A percentile compares a stretch with the other conserved stretches of the same genome.
Evolutionary conservation across 2,888 invertebrate genomes (phyloP).

Genomic region (Byasa hedistus): DNA sequence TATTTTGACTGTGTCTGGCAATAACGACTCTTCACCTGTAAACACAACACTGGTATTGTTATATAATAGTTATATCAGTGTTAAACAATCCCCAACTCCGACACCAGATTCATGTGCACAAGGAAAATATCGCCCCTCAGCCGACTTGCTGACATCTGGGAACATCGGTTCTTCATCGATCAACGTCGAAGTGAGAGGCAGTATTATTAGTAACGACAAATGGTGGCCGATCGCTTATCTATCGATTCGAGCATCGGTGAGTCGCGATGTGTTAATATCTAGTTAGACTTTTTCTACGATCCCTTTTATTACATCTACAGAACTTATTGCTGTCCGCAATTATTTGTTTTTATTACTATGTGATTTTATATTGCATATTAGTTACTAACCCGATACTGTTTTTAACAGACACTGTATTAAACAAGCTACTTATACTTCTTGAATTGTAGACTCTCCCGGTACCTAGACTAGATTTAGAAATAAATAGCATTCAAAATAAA

Average conservation of each 20-base stretch:
- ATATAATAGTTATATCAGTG: not conserved
- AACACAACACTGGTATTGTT: too few relatives aligned
- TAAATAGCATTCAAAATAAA: too few relatives aligned
- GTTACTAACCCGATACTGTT: too few relatives aligned
- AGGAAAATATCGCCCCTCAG: constrained; percentile 46
- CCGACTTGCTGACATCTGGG: constrained; percentile 54
- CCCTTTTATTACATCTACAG: not conserved
- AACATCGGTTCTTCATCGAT: constrained; percentile 50
- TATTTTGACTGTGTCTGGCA: too few relatives aligned
- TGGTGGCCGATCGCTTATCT: constrained; percentile 57
- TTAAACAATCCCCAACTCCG: constrained; percentile 12
- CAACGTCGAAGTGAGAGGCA: constrained; percentile 39
- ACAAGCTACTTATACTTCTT: too few relatives aligned
- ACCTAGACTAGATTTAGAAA: too few relatives aligned
- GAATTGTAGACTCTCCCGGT: too few relatives aligned
- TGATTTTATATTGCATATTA: too few relatives aligned
- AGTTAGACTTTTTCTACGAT: constrained; percentile 20
- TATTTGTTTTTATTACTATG: not conserved
- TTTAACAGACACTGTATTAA: too few relatives aligned
- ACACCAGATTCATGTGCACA: constrained; percentile 28
- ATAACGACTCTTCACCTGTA: too few relatives aligned
- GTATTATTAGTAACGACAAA: constrained; percentile 58
- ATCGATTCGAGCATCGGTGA: constrained; percentile 37
- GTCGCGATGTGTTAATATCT: constrained; percentile 31
- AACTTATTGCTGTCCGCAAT: not conserved